Base-by-base conservation (phyloP, 2,888 invertebrate genomes). In the Timema podura region DNA sequence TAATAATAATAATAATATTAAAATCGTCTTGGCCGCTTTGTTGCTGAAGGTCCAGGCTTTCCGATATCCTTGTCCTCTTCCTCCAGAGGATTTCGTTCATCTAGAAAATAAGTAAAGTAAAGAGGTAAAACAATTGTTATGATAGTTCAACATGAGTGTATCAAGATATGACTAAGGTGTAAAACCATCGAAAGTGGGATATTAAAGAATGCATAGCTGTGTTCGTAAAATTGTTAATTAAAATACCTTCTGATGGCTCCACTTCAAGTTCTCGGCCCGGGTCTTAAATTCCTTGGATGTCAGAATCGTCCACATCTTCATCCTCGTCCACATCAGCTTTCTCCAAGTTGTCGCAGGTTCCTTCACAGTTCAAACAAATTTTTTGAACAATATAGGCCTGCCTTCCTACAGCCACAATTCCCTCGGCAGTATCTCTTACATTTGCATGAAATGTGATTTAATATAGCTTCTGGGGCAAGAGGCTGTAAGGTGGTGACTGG, bases 251-350 rank as follows among this genome's bases (percentile, higher is more conserved):
- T 11, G 54, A 54, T 54, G 54, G 16, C 13, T 54, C 0, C 54
- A 2, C 54, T 54, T 54, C 10, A 54, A n/a, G 16, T n/a, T n/a
- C n/a, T n/a, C n/a, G n/a, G n/a, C n/a, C n/a, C n/a, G n/a, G n/a
- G n/a, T 54, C 54, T 11, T 54, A 16, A 54, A 54, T 54, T 7
- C 5, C n/a, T 5, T 54, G 11, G 9, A 54, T 54, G n/a, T 54
- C 13, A 11, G 54, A 7, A 54, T 54, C 54, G 54, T 54, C 6
- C n/a, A 54, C n/a, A n/a, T n/a, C n/a, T n/a, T n/a, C n/a, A n/a
- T n/a, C n/a, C n/a, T n/a, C n/a, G n/a, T n/a, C n/a, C n/a, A n/a
- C 54, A 54, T 54, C 8, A 54, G 54, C 54, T 54, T 54, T 54
- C 5, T 54, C 54, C 5, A 54, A 54, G 54, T 54, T 54, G 6